A percentile compares a stretch with the other conserved stretches of the same genome.
Evolutionary conservation across 2,113 vertebrate species (phyloP).

Genomic region (Vimba vimba): DNA sequence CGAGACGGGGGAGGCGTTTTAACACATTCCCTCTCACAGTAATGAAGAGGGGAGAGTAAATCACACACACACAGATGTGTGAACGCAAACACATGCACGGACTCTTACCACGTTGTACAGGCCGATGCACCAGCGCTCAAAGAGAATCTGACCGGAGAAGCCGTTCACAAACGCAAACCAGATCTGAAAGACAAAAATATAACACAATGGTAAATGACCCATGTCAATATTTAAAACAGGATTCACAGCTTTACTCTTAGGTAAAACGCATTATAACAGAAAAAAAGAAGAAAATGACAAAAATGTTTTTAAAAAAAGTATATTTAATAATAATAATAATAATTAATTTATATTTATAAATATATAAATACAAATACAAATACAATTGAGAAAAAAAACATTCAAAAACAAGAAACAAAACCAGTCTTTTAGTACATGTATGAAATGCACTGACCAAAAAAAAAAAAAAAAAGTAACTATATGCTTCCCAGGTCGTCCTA

Average conservation of each 20-base stretch:
- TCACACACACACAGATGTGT: constrained; percentile 66
- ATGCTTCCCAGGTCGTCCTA: neutral
- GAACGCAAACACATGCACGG: constrained; percentile 68
- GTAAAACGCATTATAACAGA: neutral
- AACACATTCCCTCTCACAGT: constrained; percentile 53
- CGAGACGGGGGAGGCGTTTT: constrained; percentile 48
- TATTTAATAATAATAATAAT: neutral
- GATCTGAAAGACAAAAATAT: constrained; percentile 80
- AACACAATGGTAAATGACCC: neutral
- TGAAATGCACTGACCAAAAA: neutral
- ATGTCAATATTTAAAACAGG: neutral
- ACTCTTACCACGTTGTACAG: constrained; percentile 97
- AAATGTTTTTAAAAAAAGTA: too few species aligned
- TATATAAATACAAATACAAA: neutral
- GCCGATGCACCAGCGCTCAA: constrained; percentile 98
- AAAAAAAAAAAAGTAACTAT: neutral
- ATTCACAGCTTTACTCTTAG: neutral
- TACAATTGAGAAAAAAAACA: neutral
- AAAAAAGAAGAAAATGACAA: neutral
- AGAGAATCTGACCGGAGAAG: constrained; percentile 98
- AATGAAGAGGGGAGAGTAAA: constrained; percentile 51
- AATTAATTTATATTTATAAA: neutral
- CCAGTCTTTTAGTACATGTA: neutral
- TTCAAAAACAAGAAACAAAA: neutral
- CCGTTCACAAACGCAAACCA: constrained; percentile 99